A percentile compares a stretch with the other conserved stretches of the same genome.
Conservation (phyloP, 2,797 vertebrate species). For the Notoglanidium macrostoma region DNA sequence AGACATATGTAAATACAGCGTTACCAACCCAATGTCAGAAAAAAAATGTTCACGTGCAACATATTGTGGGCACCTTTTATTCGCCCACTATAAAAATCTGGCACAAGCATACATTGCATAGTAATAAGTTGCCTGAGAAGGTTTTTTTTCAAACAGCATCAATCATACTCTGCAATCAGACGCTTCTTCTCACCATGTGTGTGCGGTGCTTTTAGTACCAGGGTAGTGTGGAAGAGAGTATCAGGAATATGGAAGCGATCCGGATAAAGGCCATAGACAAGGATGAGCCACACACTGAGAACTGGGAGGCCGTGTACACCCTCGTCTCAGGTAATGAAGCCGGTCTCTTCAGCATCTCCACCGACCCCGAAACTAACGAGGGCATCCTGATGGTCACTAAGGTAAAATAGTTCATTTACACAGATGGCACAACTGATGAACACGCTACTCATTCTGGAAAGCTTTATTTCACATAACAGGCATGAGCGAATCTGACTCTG, state of each 20-base stretch:
- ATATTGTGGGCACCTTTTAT: no score
- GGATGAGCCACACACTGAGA: conserved; percentile 83
- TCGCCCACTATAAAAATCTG: no score
- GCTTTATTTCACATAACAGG: background rate
- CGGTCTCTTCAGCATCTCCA: conserved; percentile 84
- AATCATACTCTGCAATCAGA: background rate
- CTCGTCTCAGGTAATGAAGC: conserved; percentile 90
- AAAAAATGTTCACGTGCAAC: background rate
- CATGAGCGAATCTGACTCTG: no score
- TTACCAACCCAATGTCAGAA: background rate
- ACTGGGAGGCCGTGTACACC: conserved; percentile 84
- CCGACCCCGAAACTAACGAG: conserved; percentile 86
- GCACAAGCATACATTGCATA: no score
- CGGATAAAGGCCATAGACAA: conserved; percentile 82
- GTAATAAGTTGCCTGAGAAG: no score
- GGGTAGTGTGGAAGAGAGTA: conserved; percentile 84
- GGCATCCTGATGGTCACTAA: conserved; percentile 84
- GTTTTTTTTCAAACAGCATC: background rate
- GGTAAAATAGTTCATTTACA: conserved; percentile 72
- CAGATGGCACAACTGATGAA: background rate
- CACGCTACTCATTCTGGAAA: background rate
- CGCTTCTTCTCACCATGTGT: background rate
- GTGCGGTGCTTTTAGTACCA: conserved; percentile 78
- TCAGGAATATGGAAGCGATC: conserved; percentile 76
- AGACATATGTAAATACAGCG: background rate